Base-by-base conservation (phyloP, 2,888 invertebrate species). In the Rutpela maculata region DNA sequence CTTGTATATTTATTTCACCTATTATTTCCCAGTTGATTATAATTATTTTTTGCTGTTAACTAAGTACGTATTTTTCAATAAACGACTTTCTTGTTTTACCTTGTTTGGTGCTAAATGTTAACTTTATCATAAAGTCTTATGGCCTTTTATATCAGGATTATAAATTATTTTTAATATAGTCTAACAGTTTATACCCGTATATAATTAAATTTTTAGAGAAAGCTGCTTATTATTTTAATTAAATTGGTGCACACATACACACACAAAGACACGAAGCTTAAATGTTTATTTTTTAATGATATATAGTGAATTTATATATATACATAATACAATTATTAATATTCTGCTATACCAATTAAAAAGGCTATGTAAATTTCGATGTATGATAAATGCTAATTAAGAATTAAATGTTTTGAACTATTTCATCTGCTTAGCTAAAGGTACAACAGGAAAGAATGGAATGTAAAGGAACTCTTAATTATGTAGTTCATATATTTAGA, bases 221-320 rank as follows among this genome's bases (percentile, higher is more conserved):
- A 70, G 70, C 43, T 18, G 38, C 70, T 70, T 70, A 70, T 70
- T 70, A 59, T 70, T 70, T 43, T 70, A 70, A 70, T 59, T 60
- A 60, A 56, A 35, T 60, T 38, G 57, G 19, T 18, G 26, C n/a
- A 70, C 35, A 57, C n/a, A 70, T 19, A 70, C 22, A 26, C 22
- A 70, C 18, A 59, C 9, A 70, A 17, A 59, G 19, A 70, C 70
- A 70, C 59, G 70, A 70, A 60, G 70, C 38, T 70, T 59, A 70
- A 68, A 70, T 70, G 60, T 70, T 70, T 70, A 60, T 19, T 59
- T 69, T 70, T 70, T 70, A 70, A 70, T 70, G 31, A 70, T 70
- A 70, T 19, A 69, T 59, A 35, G 35, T 60, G 38, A 35, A 70
- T 59, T 59, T 70, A 70, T 35, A 70, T 70, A 70, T 59, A 43